Base-by-base conservation (phyloP, 2,113 vertebrate species). In the Perccottus glenii region DNA sequence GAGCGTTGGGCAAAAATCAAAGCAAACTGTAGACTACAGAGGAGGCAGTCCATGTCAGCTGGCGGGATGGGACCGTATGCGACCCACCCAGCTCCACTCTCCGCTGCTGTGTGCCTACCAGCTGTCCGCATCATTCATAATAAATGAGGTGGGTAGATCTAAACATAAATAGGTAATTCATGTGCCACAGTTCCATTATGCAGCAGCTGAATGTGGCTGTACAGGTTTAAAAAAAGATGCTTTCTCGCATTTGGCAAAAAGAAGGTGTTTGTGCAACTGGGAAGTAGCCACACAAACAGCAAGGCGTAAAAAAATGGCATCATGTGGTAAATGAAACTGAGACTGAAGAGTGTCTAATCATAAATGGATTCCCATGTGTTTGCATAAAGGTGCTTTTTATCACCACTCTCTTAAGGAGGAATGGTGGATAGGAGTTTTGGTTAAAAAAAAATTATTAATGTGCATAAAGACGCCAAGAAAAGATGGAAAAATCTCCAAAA, bases 141-240 rank as follows among this genome's bases (percentile, higher is more conserved):
- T 90, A 76, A 84, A 92, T 90, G 83, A 88, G 71, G 58, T 27
- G 15, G 40, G 36, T 86, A 87, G 86, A 89, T 89, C 81, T 69
- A 89, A 91, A 91, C 85, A 91, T 81, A 83, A 90, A 90, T 81
- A 84, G 64, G 67, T 88, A 84, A 91, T 84, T 84, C 64, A 69
- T 72, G 76, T 53, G 59, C 64, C 67, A 47, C 83, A 84, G 61
- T 78, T 90, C 64, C 70, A 88, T 87, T 83, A 86, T 87, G 77
- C 66, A 87, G 65, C 60, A 82, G 65, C 58, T 71, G 46, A 38
- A 47, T 57, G 65, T 9, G 56, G 70, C 64, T 60, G 57, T 8
- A 16, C 48, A 76, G 70, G 19, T 45, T 6, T 43, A 46, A 70
- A 49, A 74, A 59, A 64, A 6, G 51, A 49, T 64, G 55, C 65